Percentiles rank a stretch among this genome's conserved stretches.
phyloP scores from a whole-genome alignment of 1,140 invertebrate species.

The Spodoptera frugiperda region DNA sequence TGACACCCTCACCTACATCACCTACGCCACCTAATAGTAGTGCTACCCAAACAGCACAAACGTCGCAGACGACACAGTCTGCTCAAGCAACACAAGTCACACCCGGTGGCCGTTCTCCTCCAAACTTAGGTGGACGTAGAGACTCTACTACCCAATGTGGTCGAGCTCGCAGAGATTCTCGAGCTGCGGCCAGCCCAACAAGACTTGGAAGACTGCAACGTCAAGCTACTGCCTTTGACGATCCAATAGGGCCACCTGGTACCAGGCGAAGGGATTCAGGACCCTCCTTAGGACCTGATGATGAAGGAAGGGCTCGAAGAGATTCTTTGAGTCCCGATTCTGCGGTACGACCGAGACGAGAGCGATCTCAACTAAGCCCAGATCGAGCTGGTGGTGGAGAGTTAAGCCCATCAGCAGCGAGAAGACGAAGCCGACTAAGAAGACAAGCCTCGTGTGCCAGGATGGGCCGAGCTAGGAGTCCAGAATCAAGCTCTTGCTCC shows the following conservation, averaged over 20 bases:
- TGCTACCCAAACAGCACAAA: slow-evolving; percentile 66
- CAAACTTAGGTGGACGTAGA: slow-evolving; percentile 88
- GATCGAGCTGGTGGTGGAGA: slow-evolving; percentile 91
- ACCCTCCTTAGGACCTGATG: slow-evolving; percentile 93
- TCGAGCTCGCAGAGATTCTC: slow-evolving; percentile 89
- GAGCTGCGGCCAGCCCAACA: slow-evolving; percentile 89
- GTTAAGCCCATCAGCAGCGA: slow-evolving; percentile 89
- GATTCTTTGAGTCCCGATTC: slow-evolving; percentile 96
- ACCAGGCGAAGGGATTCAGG: slow-evolving; percentile 90
- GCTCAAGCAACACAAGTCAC: slow-evolving; percentile 85
- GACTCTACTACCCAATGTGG: slow-evolving; percentile 95
- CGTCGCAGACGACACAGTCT: slow-evolving; percentile 63
- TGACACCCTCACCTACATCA: slow-evolving; percentile 92
- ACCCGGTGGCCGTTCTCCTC: slow-evolving; percentile 83
- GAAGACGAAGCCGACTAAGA: slow-evolving; percentile 89
- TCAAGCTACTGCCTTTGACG: slow-evolving; percentile 95
- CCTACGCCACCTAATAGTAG: slow-evolving; percentile 85
- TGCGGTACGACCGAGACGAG: slow-evolving; percentile 89
- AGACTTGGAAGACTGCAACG: slow-evolving; percentile 91
- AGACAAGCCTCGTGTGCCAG: slow-evolving; percentile 92
- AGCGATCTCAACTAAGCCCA: slow-evolving; percentile 92
- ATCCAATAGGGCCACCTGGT: slow-evolving; percentile 90
- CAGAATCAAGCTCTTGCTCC: slow-evolving; percentile 92
- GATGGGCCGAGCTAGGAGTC: slow-evolving; percentile 87
- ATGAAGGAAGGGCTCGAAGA: slow-evolving; percentile 90